A percentile compares a stretch with the other conserved stretches of the same genome.
Evolutionary conservation across 2,797 vertebrate genomes (phyloP).

Genomic region (Buphagus erythrorhynchus): DNA sequence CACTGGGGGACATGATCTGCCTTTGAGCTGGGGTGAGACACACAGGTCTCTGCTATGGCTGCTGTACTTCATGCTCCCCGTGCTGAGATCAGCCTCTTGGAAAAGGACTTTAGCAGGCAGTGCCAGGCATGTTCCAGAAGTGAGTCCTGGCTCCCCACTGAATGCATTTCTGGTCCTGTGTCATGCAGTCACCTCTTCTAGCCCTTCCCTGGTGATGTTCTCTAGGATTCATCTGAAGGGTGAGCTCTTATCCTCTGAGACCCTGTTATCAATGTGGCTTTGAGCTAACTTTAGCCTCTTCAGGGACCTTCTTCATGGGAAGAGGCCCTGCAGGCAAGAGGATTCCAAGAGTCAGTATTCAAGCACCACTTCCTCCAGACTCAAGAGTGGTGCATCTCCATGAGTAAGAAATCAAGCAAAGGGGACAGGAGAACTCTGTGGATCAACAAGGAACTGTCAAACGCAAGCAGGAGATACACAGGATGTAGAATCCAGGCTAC

Average conservation of each 20-base stretch:
- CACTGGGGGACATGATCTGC: accelerated
- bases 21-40: background rate
- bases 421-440: background rate
- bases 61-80: background rate
- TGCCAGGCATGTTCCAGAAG: background rate
- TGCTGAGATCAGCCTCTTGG: background rate
- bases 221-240: background rate
- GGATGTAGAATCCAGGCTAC: background rate
- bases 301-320: background rate
- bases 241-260: background rate
- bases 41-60: background rate
- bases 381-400: background rate
- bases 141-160: background rate
- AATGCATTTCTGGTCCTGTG: background rate
- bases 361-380: background rate
- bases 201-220: background rate
- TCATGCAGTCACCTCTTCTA: background rate
- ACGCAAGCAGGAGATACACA: background rate
- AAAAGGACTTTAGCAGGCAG: background rate
- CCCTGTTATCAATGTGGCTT: background rate
- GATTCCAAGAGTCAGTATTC: background rate
- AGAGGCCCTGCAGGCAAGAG: background rate
- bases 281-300: background rate
- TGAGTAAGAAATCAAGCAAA: background rate
- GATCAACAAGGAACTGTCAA: background rate